These are phyloP conservation scores for Clunio marinus DNA, from an alignment of 2,888 invertebrate species.

Conservation along the genomic window DNA sequence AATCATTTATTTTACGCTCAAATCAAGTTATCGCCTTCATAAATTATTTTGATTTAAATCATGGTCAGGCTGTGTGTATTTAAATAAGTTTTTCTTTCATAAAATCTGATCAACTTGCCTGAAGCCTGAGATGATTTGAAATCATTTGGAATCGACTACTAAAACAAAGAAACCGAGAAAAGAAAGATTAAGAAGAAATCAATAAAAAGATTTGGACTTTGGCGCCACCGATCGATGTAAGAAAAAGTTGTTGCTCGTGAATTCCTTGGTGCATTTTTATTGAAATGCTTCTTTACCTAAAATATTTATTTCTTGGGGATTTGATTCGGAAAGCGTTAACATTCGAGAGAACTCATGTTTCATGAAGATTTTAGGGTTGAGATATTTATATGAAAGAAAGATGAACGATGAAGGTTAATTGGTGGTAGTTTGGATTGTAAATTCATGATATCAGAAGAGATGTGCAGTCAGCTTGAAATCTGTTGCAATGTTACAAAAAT, in stretches of 20 bases:
- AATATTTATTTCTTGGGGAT: not conserved
- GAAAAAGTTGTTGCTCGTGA: not conserved
- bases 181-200: slow-evolving; percentile 30
- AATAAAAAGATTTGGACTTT: slow-evolving; percentile 33
- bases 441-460: not conserved
- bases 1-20: not conserved
- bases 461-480: slow-evolving; percentile 23
- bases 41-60: no score
- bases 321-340: slow-evolving; percentile 6
- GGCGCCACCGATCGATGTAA: slow-evolving; percentile 35
- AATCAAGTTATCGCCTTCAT: slow-evolving; percentile 33
- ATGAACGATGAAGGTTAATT: slow-evolving; percentile 32
- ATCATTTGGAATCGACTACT: slow-evolving; percentile 15
- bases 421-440: slow-evolving; percentile 28
- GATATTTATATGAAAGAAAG: not conserved
- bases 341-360: slow-evolving; percentile 38
- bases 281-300: not conserved
- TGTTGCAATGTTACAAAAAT: slow-evolving; percentile 26
- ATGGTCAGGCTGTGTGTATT: no score
- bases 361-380: slow-evolving; percentile 3
- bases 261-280: slow-evolving; percentile 22
- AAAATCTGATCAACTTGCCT: no score
- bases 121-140: not conserved
- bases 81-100: no score
- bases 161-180: slow-evolving; percentile 22